These are phyloP conservation scores for Sphaeramia orbicularis DNA, from an alignment of 2,797 vertebrate genomes.

Conservation along the genomic window DNA sequence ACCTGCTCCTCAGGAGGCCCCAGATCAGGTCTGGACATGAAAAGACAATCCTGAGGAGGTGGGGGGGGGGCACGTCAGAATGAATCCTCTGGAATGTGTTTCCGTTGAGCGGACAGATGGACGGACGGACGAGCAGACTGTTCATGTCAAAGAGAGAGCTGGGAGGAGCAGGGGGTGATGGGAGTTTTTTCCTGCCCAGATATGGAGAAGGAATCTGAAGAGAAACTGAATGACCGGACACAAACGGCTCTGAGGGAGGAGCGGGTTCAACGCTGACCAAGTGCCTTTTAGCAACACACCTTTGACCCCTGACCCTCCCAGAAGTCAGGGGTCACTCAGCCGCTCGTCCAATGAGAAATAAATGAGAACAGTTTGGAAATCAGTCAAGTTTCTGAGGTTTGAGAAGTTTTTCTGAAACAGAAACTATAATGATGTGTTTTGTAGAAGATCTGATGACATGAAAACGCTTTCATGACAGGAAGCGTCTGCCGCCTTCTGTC, in stretches of 20 bases:
- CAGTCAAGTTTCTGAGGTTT: too few species aligned
- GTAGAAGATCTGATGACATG: too few species aligned
- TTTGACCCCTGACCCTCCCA: too few species aligned
- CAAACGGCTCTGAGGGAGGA: neutral
- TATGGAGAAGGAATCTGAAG: too few species aligned
- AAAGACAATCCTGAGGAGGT: conserved; percentile 33
- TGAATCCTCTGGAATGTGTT: conserved; percentile 72
- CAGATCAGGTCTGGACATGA: conserved; percentile 46
- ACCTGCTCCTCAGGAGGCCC: conserved; percentile 24
- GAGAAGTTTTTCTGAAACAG: too few species aligned
- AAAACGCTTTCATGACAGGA: too few species aligned
- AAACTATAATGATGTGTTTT: too few species aligned
- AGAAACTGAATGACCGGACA: neutral
- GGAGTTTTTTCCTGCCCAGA: conserved; percentile 53
- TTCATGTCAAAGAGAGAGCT: neutral
- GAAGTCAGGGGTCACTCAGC: neutral
- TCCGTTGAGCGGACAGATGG: conserved; percentile 39
- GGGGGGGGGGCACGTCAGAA: conserved; percentile 6
- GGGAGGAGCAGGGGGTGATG: conserved; percentile 10
- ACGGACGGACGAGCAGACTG: conserved; percentile 3
- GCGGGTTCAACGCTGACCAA: conserved; percentile 3
- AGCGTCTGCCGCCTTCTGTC: too few species aligned
- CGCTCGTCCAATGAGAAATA: too few species aligned
- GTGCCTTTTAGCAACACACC: conserved; percentile 8
- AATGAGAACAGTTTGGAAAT: too few species aligned